Base-by-base conservation (phyloP, 1,140 invertebrate species). In the Anadara kagoshimensis region DNA sequence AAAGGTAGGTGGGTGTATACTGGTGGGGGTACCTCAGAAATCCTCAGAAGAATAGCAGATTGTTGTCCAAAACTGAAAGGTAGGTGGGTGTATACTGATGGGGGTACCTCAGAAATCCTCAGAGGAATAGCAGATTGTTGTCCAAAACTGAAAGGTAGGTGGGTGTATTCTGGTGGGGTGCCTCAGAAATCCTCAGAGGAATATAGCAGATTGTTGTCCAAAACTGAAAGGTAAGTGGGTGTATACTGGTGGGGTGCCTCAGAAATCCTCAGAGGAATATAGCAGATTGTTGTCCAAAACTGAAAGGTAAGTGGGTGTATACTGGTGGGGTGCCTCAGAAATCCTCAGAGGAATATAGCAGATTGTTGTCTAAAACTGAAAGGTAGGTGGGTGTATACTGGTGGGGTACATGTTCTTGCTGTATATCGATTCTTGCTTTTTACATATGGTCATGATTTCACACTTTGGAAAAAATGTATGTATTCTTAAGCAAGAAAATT, bases 1-100 rank as follows among this genome's bases (percentile, higher is more conserved):
- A 92, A 91, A 93, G 94, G 94, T 94, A 69, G 53, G 59, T 71
- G 43, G 29, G 53, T 11, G 10, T n/a, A n/a, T n/a, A n/a, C n/a
- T n/a, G n/a, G n/a, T n/a, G n/a, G n/a, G n/a, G n/a, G n/a, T 8
- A 74, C 73, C 16, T 26, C 93, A 78, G 79, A 80, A 5, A 91
- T 92, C 74, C 88, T 95, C 71, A 89, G 89, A 83, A 89, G 91
- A 58, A 91, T 95, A 64, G 90, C 93, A 56, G 88, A 90, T 65
- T 89, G 88, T 75, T 95, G 93, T 84, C 89, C 91, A 79, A 92
- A 92, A 89, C 90, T 96, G 58, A 92, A 91, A 93, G 94, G 94
- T 94, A 67, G 53, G 59, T 72, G 36, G 22, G 54, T 8, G 11
- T n/a, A n/a, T n/a, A n/a, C n/a, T n/a, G n/a, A n/a, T n/a, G n/a